Base-by-base conservation (phyloP, 2,113 vertebrate genomes). In the Sakesphorus luctuosus region DNA sequence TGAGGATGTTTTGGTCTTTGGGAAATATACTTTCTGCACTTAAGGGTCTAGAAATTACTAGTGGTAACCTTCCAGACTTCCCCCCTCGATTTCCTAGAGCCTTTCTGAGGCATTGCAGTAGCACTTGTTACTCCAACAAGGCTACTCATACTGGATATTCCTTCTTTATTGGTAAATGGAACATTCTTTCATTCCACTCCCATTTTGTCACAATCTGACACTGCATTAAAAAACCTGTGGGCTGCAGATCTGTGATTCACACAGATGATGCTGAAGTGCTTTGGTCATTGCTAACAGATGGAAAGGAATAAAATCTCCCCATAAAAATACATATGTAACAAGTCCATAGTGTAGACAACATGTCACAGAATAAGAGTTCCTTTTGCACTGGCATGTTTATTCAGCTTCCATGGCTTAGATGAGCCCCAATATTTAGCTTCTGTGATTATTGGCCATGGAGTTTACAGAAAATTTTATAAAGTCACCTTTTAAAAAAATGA, bases 191-290 rank as follows among this genome's bases (percentile, higher is more conserved):
- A 49, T 66, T 83, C 56, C 53, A 35, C 47, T 67, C 47, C 33
- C n/a, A 19, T 49, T 87, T 56, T 79, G 19, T 69, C 71, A 80
- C 63, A 31, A 40, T 19, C 29, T 88, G 44, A 76, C 26, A 49
- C 35, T 6, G 38, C 4, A 24, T 82, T 78, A 66, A 66, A 59
- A 87, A 90, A 44, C 0, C 33, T 36, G 87, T 78, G 63, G 67
- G 75, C 46, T 90, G 78, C 62, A 79, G 74, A 69, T n/a, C 68
- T 73, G 67, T 79, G 78, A 91, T 52, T 93, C 85, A 91, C 67
- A 52, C 28, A 58, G 66, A 91, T 24, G 31, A 90, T 29, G 71
- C 63, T 87, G 8, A 65, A 93, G n/a, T 50, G 43, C 35, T 46
- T 5, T 65, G 81, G 78, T 44, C 66, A 68, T 36, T 46, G 15